Evolutionary conservation across 2,888 invertebrate genomes (phyloP), one percentile per base, ranked within the genome.

Genomic region (Andrena dorsata): DNA sequence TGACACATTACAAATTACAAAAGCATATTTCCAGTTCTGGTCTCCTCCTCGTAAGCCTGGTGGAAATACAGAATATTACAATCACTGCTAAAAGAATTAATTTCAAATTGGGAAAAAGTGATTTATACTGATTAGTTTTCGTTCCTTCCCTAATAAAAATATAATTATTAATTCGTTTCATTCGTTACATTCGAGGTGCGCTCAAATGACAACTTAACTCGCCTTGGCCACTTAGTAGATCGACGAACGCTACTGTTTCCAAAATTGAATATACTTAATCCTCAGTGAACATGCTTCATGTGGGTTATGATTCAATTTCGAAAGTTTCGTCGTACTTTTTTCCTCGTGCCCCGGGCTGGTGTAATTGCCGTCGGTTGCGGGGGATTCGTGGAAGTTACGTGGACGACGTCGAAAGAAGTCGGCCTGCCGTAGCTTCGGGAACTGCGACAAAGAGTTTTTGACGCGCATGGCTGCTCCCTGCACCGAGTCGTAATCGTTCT

Each of bases 381-480:
- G 35, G 20, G 72, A 80, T 87, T 88, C 80, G 76, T 86, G 71
- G 78, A 78, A 87, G 74, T 86, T 86, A 72, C 70, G 78, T 35
- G 58, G 49, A 16, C 51, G 61, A 41, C 8, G n/a, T 51, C 60
- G 28, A 78, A 76, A 75, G 63, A 79, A 71, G 58, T 49, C n/a
- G 32, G 56, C 0, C 69, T 70, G 70, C 80, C 63, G 77, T 56
- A 70, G 76, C 63, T 76, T 63, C 68, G 73, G 69, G 74, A 65
- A 60, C 73, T 61, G 75, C 77, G 87, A 88, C 88, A 90, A 88
- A 80, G 86, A 70, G 78, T 80, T 83, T 86, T 86, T 85, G 85
- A 90, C 78, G 82, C 88, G 90, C 88, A 88, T 88, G 89, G 73
- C 66, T 88, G 89, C 65, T 66, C 77, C 51, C 56, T 30, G 83